Base-by-base conservation (phyloP, 2,797 vertebrate genomes). In the Melopsittacus undulatus region DNA sequence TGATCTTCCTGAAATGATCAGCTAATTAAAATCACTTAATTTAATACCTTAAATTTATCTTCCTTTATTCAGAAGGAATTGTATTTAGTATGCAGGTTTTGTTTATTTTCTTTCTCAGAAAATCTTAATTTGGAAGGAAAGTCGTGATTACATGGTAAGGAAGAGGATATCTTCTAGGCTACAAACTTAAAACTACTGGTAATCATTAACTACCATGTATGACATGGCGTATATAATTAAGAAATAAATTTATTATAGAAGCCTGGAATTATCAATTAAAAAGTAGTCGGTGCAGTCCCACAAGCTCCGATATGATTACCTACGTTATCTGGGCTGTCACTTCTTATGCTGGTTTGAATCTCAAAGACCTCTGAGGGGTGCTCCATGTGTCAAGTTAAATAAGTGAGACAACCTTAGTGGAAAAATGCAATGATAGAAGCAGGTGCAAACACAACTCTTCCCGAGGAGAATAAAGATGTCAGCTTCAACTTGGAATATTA, bases 231-330 rank as follows among this genome's bases (percentile, higher is more conserved):
- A 69, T 83, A 48, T 97, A 98, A 97, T 97, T 97, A 97, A 97
- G 97, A 97, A 97, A 96, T 92, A 96, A 95, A 96, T 97, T 97
- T 97, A 97, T 97, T 97, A 96, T 43, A 96, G 98, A 98, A 98
- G 98, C 95, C 97, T 96, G 97, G 95, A 98, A 97, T 98, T 98
- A 98, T 98, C 98, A 98, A 98, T 99, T 99, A 98, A 98, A 98
- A 98, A 98, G 94, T 95, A 98, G 97, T 98, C 98, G 96, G 96
- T 95, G 96, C 62, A 92, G 97, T 98, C 98, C 98, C 98, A 97
- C 93, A 97, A 98, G 98, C 98, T 98, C 98, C 94, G 87, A 94
- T 67, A 97, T 97, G 98, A 99, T 98, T 98, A 98, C 98, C 98
- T 98, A 94, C 95, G 96, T 98, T 98, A 98, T 98, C 98, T 97